A percentile compares a stretch with the other conserved stretches of the same genome.
Evolutionary conservation across 1,140 invertebrate species (phyloP).

Genomic region (Penaeus chinensis): DNA sequence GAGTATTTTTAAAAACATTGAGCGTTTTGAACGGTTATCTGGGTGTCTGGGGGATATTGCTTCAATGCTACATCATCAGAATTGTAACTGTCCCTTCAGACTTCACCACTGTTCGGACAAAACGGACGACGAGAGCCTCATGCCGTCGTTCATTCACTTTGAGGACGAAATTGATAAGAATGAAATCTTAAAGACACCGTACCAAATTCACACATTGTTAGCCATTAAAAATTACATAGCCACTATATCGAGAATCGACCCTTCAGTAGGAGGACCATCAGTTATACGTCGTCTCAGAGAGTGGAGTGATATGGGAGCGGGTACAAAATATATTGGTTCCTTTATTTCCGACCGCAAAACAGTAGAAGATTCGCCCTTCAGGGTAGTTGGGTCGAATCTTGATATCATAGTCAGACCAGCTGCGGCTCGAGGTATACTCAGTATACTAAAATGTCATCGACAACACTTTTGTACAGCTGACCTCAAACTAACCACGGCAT

Average conservation of each 20-base stretch:
- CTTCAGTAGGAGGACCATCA: too few relatives aligned
- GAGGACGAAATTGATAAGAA: too few relatives aligned
- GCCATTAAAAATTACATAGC: too few relatives aligned
- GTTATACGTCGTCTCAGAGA: too few relatives aligned
- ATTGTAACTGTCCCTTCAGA: slow-evolving; percentile 10
- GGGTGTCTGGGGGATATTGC: not conserved
- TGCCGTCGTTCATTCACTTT: slow-evolving; percentile 6
- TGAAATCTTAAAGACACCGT: too few relatives aligned
- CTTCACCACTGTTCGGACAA: not conserved
- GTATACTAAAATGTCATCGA: not conserved
- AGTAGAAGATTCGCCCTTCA: not conserved
- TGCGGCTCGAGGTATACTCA: not conserved
- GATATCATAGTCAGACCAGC: not conserved
- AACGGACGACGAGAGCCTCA: not conserved
- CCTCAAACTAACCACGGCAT: too few relatives aligned
- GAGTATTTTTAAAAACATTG: not conserved
- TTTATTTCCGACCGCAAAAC: too few relatives aligned
- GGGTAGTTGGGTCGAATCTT: not conserved
- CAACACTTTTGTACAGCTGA: not conserved
- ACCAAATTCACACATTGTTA: too few relatives aligned
- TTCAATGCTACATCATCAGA: not conserved
- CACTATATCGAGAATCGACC: too few relatives aligned
- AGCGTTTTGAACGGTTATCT: not conserved
- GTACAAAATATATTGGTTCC: too few relatives aligned
- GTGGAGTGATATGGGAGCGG: too few relatives aligned